Evolutionary conservation across 2,113 vertebrate genomes (phyloP), one percentile per base, ranked within the genome.

Genomic region (Pedionomus torquatus): DNA sequence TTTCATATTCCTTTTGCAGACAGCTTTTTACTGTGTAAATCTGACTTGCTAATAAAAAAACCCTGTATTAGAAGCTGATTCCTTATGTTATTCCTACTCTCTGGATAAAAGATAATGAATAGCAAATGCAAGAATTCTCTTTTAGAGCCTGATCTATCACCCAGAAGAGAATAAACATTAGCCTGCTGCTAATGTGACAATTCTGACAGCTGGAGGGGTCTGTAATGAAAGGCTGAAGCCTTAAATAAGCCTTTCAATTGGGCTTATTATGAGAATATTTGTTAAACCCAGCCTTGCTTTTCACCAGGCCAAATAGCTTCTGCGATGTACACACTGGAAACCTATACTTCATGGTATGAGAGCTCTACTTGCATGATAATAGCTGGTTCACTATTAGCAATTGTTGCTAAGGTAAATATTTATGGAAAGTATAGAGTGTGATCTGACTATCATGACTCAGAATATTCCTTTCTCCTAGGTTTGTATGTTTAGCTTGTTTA

Each of bases 131-230:
- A 94, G 44, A 86, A 90, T 81, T 78, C 48, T 87, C 65, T 52
- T 93, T 82, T 58, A 92, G n/a, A 85, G 21, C 43, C 89, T 75
- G 66, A 85, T 95, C 91, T 95, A 76, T 97, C 88, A 87, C 37
- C 66, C 81, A 64, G 92, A 96, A 94, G 83, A 77, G 33, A 90
- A 51, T 82, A 97, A 94, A 71, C 61, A 24, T 80, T 91, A 95
- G 69, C 61, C 70, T 7, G 9, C 68, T 93, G 83, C 79, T 80
- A 76, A 68, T 89, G 37, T 61, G 90, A 90, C 65, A 68, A 26
- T 54, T 87, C 87, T 95, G 74, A 43, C 89, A 95, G 94, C 90
- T 89, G 90, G 63, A 95, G 68, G 69, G 43, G 52, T 69, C 55
- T 77, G 74, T 26, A 91, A 75, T 80, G 90, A 86, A 82, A 92